phyloP scores from a whole-genome alignment of 2,888 invertebrate species.

The Hipparchia semele region DNA sequence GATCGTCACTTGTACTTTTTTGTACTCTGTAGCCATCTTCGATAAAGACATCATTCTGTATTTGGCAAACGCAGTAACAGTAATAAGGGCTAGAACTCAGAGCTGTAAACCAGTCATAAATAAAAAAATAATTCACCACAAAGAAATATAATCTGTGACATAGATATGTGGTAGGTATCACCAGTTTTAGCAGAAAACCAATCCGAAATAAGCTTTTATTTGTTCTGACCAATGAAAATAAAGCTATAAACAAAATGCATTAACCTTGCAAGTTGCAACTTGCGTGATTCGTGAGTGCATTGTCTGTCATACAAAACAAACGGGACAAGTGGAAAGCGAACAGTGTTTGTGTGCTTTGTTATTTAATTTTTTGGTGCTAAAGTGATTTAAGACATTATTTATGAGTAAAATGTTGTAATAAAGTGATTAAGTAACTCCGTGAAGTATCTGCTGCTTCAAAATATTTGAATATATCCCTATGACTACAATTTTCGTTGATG shows the following conservation, averaged over 20 bases:
- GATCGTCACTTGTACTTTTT: no score
- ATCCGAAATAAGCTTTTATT: not conserved
- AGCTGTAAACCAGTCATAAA: not conserved
- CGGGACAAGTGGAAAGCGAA: constrained; percentile 36
- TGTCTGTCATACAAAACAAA: constrained; percentile 35
- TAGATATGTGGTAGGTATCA: not conserved
- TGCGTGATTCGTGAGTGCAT: not conserved
- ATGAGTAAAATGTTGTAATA: constrained; percentile 26
- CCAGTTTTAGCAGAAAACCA: not conserved
- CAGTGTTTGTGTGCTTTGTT: constrained; percentile 43
- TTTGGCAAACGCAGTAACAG: no score
- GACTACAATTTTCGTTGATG: constrained; percentile 26
- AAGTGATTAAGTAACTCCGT: constrained; percentile 16
- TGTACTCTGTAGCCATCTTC: no score
- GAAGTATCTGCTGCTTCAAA: not conserved
- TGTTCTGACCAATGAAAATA: not conserved
- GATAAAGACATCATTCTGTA: no score
- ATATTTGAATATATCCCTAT: constrained; percentile 10
- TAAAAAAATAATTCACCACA: not conserved
- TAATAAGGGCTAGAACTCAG: no score
- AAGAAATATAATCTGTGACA: not conserved
- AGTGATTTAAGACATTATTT: constrained; percentile 20
- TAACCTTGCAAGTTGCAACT: constrained; percentile 28
- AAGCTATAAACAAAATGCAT: constrained; percentile 21
- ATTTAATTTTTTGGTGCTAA: constrained; percentile 37